Base-by-base conservation (phyloP, 2,888 invertebrate genomes). In the Smittia aterrima region DNA sequence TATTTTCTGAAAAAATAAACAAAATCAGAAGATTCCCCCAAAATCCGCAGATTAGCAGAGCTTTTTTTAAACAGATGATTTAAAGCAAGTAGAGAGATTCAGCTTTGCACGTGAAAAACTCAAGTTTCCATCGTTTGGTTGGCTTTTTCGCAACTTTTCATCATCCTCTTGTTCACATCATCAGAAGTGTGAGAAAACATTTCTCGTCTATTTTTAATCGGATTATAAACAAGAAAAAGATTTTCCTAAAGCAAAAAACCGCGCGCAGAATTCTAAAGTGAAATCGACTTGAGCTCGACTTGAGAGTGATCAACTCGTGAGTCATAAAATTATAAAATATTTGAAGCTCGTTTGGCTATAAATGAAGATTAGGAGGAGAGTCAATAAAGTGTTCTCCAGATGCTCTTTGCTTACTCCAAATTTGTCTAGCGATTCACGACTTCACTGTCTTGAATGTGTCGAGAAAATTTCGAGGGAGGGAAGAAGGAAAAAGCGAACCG, bases 181-280 rank as follows among this genome's bases (percentile, higher is more conserved):
- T 54, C 25, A 70, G 18, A 58, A 58, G 16, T 54, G 25, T 20
- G 64, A 64, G 66, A 18, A 40, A 66, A 20, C 20, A 38, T 40
- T 66, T 66, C n/a, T 40, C n/a, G 32, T 38, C 66, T 66, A 66
- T 66, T 66, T 66, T 66, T 66, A 66, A 66, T 40, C 66, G 32
- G 6, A 40, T 18, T 66, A 66, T 66, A 66, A 66, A 66, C 66
- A 66, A 66, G 32, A 25, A 66, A 47, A n/a, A 47, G 32, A 1
- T 66, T 66, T 66, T 27, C 32, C 66, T 58, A 20, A 2, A 9
- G 18, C 9, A 4, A 24, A 53, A 58, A 58, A 20, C 11, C 24
- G 58, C 58, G 58, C 58, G 24, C 20, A 18, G 22, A 58, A 24
- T 2, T 58, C 24, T 13, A 13, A 20, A 7, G 2, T 58, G 7